phyloP scores from a whole-genome alignment of 2,797 vertebrate species.

The Esox lucius region DNA sequence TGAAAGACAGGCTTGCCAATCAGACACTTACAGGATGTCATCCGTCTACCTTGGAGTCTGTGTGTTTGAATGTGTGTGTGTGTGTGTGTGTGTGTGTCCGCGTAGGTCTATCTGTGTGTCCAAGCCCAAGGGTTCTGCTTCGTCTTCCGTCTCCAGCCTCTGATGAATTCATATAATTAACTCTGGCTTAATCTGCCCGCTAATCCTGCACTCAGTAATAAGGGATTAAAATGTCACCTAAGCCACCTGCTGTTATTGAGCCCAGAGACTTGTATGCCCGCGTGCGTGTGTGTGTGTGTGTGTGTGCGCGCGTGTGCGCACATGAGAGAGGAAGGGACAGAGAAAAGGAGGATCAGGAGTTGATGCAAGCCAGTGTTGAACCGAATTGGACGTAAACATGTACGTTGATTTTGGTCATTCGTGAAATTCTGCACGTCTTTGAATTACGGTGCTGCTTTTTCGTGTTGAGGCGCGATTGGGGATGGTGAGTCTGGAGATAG shows the following conservation, averaged over 20 bases:
- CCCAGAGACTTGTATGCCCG: constrained; percentile 57
- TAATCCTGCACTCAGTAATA: constrained; percentile 81
- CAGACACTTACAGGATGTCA: constrained; percentile 48
- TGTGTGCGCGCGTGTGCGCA: constrained; percentile 16
- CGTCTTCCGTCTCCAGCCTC: constrained; percentile 67
- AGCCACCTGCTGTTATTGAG: constrained; percentile 81
- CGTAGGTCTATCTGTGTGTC: constrained; percentile 34
- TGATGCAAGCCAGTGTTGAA: constrained; percentile 3
- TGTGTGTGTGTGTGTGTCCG: constrained; percentile 17
- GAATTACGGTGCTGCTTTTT: not conserved
- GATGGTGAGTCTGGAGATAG: constrained; percentile 38
- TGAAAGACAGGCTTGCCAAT: constrained; percentile 39
- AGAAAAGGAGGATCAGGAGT: constrained; percentile 14
- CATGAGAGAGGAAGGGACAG: constrained; percentile 33
- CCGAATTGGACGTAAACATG: not conserved
- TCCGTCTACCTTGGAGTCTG: constrained; percentile 48
- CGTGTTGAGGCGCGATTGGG: not conserved
- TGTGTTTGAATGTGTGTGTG: constrained; percentile 9
- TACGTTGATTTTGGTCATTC: not conserved
- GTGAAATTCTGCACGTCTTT: not conserved
- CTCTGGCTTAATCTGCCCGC: constrained; percentile 80
- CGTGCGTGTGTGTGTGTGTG: constrained; percentile 15
- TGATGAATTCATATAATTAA: constrained; percentile 85
- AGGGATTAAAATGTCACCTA: constrained; percentile 83
- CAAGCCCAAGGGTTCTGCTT: constrained; percentile 55